These are phyloP conservation scores for Phrynosoma blainvillii DNA, from an alignment of 2,113 vertebrate species.

Conservation along the genomic window DNA sequence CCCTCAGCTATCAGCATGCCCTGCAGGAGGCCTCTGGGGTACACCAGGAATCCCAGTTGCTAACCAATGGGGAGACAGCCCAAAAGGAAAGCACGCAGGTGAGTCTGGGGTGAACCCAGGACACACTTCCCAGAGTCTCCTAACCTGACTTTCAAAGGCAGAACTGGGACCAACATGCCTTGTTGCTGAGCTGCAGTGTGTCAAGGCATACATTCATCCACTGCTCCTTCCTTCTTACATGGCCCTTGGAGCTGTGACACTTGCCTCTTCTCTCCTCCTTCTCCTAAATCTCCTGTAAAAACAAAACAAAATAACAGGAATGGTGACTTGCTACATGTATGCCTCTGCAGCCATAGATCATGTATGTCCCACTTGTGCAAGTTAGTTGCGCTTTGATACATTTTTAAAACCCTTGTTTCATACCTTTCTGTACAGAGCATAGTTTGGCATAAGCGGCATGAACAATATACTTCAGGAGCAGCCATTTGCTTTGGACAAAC, in stretches of 20 bases:
- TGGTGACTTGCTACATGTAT: background rate
- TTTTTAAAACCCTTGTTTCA: background rate
- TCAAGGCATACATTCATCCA: background rate
- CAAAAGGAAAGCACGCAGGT: conserved; percentile 93
- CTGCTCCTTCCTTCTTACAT: background rate
- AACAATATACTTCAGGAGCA: background rate
- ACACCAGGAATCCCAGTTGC: conserved; percentile 79
- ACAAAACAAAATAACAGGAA: background rate
- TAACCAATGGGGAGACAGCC: conserved; percentile 92
- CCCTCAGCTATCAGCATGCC: conserved; percentile 85
- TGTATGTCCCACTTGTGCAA: background rate
- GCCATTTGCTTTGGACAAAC: background rate
- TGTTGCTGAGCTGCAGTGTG: background rate
- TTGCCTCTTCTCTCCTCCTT: background rate
- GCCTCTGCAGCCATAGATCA: background rate
- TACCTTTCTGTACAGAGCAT: background rate
- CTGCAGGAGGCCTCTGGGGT: conserved; percentile 80
- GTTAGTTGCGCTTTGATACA: background rate
- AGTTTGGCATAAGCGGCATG: no score
- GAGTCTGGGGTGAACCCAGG: background rate
- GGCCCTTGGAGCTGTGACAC: background rate
- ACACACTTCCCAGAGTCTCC: background rate
- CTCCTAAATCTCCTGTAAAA: background rate
- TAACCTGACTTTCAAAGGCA: background rate
- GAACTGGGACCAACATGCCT: background rate